phyloP scores from a whole-genome alignment of 2,797 vertebrate genomes.

The Amblyopsis hoosieri region DNA sequence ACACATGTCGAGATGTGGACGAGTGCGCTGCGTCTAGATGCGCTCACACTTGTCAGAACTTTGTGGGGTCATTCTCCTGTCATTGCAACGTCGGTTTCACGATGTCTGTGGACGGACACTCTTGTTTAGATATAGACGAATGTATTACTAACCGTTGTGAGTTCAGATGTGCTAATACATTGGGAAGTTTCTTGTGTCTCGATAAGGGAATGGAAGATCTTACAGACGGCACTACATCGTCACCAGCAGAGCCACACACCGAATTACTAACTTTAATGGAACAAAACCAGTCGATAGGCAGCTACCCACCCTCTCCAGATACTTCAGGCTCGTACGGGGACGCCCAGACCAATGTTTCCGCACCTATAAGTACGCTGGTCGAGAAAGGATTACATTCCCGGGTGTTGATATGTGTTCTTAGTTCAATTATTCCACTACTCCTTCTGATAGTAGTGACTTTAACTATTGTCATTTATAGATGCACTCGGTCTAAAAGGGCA shows the following conservation, averaged over 20 bases:
- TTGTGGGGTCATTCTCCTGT: constrained; percentile 70
- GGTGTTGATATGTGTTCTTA: constrained; percentile 67
- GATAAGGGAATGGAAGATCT: constrained; percentile 40
- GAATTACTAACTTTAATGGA: constrained; percentile 39
- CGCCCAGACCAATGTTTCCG: constrained; percentile 24
- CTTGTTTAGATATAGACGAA: constrained; percentile 68
- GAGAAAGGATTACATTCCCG: constrained; percentile 12
- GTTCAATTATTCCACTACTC: constrained; percentile 67
- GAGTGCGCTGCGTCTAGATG: constrained; percentile 65
- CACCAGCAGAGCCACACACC: not conserved
- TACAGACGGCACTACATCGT: not conserved
- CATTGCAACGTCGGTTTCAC: constrained; percentile 63
- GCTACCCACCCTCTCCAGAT: constrained; percentile 14
- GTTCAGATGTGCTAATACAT: constrained; percentile 62
- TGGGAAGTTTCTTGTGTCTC: constrained; percentile 66
- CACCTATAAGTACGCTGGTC: not conserved
- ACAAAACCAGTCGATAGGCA: constrained; percentile 42
- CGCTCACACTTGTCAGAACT: constrained; percentile 65
- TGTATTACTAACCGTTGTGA: constrained; percentile 58
- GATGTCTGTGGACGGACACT: constrained; percentile 33
- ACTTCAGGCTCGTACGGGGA: constrained; percentile 12
- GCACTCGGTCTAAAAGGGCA: constrained; percentile 56
- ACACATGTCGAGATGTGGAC: constrained; percentile 64
- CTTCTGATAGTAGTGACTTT: constrained; percentile 60
- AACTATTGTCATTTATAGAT: constrained; percentile 60